A percentile compares a stretch with the other conserved stretches of the same genome.
Evolutionary conservation across 1,140 invertebrate genomes (phyloP).

Genomic region (Drosophila oshimai): DNA sequence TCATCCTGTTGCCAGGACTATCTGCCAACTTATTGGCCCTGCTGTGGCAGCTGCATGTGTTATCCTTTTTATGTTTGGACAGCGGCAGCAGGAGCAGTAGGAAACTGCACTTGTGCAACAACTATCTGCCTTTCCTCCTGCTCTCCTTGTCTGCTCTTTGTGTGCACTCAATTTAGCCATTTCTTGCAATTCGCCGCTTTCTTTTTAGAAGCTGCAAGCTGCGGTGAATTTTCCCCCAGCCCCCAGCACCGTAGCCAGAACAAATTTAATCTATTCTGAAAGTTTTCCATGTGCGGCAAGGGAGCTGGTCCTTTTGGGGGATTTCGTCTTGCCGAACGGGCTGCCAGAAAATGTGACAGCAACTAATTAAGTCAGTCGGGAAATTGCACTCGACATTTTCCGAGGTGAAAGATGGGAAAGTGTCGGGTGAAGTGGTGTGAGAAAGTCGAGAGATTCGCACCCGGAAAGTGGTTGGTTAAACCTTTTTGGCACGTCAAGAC

Average conservation of each 20-base stretch:
- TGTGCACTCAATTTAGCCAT: constrained; percentile 65
- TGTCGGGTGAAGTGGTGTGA: constrained; percentile 8
- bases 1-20: constrained; percentile 23
- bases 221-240: not conserved
- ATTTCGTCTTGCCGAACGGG: constrained; percentile 16
- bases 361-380: constrained; percentile 51
- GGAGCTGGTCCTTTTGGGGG: constrained; percentile 26
- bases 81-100: constrained; percentile 14
- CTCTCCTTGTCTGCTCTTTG: constrained; percentile 5
- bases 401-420: constrained; percentile 10
- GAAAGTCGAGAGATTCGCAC: constrained; percentile 6
- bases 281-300: constrained; percentile 49
- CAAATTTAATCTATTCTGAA: constrained; percentile 64
- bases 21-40: constrained; percentile 32
- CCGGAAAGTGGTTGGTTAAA: not conserved
- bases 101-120: constrained; percentile 60
- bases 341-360: constrained; percentile 44
- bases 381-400: constrained; percentile 36
- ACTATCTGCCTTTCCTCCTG: not conserved
- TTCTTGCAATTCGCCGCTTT: constrained; percentile 53
- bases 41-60: constrained; percentile 29
- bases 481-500: not conserved
- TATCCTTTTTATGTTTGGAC: constrained; percentile 49
- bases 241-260: constrained; percentile 3
- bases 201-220: constrained; percentile 20